Base-by-base conservation (phyloP, 1,140 invertebrate species). In the Capitella teleta region DNA sequence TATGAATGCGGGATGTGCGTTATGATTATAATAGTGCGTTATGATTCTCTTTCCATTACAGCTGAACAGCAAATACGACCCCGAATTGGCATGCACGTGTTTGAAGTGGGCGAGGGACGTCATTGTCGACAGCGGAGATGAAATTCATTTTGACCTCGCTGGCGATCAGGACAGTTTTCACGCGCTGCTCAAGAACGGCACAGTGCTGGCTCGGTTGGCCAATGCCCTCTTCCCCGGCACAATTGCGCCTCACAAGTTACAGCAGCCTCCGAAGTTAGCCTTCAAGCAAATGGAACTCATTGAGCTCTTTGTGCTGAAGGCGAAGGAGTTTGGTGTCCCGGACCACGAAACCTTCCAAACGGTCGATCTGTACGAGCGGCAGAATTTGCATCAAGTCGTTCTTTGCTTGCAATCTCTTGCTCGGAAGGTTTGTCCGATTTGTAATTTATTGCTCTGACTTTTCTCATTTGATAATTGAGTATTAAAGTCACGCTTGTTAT, bases 261-360 rank as follows among this genome's bases (percentile, higher is more conserved):
- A 24, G 12, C 57, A 56, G 28, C 21, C 38, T 2, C 57, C 54
- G 18, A 60, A 48, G 6, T 24, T 67, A 48, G 52, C 60, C 2
- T 70, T 70, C 42, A 68, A 68, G 49, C 56, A 63, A 28, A 97
- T 97, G 93, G 93, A 97, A 73, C 92, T 96, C 65, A 96, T 97
- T 52, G 90, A 92, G 58, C 79, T 80, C 5, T 97, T 96, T 73
- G 74, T 95, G 38, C 82, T 83, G 54, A 81, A 81, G 3, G 87
- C 85, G 41, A 82, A 80, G 63, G 75, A 77, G 21, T 77, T 93
- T 48, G 92, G 92, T 32, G 90, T 98, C 2, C 86, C 87, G 14
- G 82, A 87, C 25, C 84, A 91, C 66, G 93, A 97, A 74, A 85
- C 85, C 32, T 97, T 97, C 79, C 92, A 96, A 71, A 91, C 87